Evolutionary conservation across 2,113 vertebrate genomes (phyloP).

Genomic region (Scomber japonicus): DNA sequence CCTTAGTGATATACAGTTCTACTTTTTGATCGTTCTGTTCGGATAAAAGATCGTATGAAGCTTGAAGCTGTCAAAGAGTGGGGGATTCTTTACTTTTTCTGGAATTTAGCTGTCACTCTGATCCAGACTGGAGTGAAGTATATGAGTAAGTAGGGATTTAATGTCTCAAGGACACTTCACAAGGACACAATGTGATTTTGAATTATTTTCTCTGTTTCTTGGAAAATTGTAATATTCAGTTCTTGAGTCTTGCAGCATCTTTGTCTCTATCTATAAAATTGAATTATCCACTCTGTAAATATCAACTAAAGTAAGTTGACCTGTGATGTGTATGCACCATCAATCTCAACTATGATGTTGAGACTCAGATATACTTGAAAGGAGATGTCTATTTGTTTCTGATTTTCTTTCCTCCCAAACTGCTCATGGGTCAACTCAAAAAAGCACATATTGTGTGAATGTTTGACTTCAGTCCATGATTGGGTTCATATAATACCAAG

Average conservation of each 20-base stretch:
- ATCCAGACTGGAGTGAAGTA: slow-evolving; percentile 10
- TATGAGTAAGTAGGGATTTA: slow-evolving; percentile 27
- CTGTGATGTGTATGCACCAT: no score
- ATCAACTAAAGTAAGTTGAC: no score
- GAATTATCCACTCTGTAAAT: no score
- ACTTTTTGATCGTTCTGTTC: slow-evolving; percentile 32
- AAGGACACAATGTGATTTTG: slow-evolving; percentile 19
- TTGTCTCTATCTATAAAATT: no score
- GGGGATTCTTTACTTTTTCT: slow-evolving; percentile 1
- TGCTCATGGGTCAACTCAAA: slow-evolving; percentile 11
- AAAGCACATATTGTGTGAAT: background rate
- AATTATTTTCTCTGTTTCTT: background rate
- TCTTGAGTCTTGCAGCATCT: background rate
- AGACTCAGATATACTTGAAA: no score
- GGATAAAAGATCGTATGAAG: slow-evolving; percentile 38
- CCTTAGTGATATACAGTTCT: slow-evolving; percentile 6
- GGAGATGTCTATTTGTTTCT: no score
- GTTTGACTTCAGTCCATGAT: slow-evolving; percentile 20
- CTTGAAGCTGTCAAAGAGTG: slow-evolving; percentile 13
- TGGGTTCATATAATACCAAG: slow-evolving; percentile 19
- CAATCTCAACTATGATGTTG: no score
- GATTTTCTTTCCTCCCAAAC: no score
- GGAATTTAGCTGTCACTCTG: slow-evolving; percentile 26
- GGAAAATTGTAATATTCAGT: background rate
- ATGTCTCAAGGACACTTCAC: slow-evolving; percentile 28